Conservation (phyloP, 2,888 invertebrate species). For the Ditula angustiorana region DNA sequence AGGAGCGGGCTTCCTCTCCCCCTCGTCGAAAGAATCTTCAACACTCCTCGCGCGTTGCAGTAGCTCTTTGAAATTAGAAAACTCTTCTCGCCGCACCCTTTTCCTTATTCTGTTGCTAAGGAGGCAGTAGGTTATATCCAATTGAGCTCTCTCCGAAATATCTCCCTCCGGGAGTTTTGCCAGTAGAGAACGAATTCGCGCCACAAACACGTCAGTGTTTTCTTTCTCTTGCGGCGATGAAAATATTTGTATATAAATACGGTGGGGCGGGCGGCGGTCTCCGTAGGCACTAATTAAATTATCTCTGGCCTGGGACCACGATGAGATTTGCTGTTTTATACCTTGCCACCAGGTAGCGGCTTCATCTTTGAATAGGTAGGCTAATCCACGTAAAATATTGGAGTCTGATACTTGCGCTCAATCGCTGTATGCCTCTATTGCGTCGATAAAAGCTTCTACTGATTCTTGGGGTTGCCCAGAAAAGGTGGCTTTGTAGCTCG, state of each 20-base stretch:
- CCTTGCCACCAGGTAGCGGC: neutral
- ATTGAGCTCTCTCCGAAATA: neutral
- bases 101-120: neutral
- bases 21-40: neutral
- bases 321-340: neutral
- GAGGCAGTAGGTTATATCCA: neutral
- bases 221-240: neutral
- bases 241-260: conserved; percentile 6
- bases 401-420: neutral
- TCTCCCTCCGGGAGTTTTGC: neutral
- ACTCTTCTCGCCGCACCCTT: neutral
- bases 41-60: neutral
- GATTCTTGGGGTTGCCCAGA: neutral
- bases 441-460: neutral
- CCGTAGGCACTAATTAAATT: conserved; percentile 9
- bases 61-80: neutral
- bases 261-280: conserved; percentile 14
- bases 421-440: neutral
- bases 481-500: neutral
- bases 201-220: neutral
- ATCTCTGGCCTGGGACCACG: neutral
- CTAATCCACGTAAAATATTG: conserved; percentile 3
- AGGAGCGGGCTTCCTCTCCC: neutral
- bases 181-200: neutral
- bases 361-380: neutral